Evolutionary conservation across 2,113 vertebrate species (phyloP), one percentile per base, ranked within the genome.

Genomic region (Grallaria varia): DNA sequence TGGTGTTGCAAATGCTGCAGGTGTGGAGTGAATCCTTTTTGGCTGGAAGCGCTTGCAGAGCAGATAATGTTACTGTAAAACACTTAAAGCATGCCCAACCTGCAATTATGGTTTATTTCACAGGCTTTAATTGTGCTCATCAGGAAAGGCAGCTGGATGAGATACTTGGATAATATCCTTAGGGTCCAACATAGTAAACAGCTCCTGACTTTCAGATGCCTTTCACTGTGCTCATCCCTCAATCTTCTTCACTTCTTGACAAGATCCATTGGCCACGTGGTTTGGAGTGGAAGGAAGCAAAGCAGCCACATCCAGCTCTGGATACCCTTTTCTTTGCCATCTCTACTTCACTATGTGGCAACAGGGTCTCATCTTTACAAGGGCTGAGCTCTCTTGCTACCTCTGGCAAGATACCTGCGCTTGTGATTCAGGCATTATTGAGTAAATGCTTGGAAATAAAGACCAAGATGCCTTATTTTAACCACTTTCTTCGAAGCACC

Each of bases 81-180:
- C 14, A 5, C 87, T 92, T 83, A 66, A 62, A 69, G 68, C 45
- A 15, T 0, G 0, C 63, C 53, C 35, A 93, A 50, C 90, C 95
- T 86, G 44, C 72, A 91, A 93, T 97, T 90, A 93, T 18, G 31
- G 71, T 47, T 93, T 62, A 79, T 83, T 97, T 87, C 53, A 66
- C 10, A 16, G 56, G 39, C 27, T 40, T 81, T 95, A 89, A 90
- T 59, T 39, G 73, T 18, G 2, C 90, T 95, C 66, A 71, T 53
- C 56, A 71, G 59, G 68, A 81, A 89, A 93, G 85, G 64, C 75
- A 90, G 88, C 35, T 93, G 88, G 62, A 69, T 28, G n/a, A 94
- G 71, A 66, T 82, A 42, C 58, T 58, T 27, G 10, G 77, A 56
- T 39, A 64, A 55, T 60, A 77, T 58, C 96, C 90, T 60, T 37